phyloP scores from a whole-genome alignment of 2,888 invertebrate species.

The Hirtodrosophila confusa region DNA sequence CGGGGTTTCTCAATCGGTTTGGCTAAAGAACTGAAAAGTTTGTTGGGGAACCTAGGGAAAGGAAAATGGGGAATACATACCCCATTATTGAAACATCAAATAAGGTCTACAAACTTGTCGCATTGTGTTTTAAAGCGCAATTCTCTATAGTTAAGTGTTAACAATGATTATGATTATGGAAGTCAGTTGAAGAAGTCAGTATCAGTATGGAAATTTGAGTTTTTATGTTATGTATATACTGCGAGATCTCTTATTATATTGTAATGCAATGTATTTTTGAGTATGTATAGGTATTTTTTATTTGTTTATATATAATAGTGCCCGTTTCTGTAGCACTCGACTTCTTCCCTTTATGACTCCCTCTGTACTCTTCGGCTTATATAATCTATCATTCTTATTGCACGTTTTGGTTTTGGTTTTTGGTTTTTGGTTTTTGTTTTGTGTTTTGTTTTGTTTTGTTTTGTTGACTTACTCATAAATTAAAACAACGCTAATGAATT shows the following conservation, averaged over 20 bases:
- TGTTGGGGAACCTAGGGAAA: constrained; percentile 12
- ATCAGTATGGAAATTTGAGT: constrained; percentile 56
- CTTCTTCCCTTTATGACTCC: constrained; percentile 41
- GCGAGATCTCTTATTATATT: constrained; percentile 58
- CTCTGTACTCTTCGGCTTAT: constrained; percentile 49
- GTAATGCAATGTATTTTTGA: constrained; percentile 63
- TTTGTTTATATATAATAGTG: constrained; percentile 39
- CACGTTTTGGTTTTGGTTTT: constrained; percentile 25
- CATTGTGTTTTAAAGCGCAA: constrained; percentile 64
- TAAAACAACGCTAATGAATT: constrained; percentile 78
- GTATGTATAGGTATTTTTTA: constrained; percentile 67
- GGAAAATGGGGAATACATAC: background rate
- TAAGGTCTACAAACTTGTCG: constrained; percentile 35
- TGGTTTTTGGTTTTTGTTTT: constrained; percentile 25
- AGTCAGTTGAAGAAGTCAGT: constrained; percentile 55
- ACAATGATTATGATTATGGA: constrained; percentile 79
- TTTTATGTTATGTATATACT: constrained; percentile 46
- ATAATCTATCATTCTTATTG: constrained; percentile 55
- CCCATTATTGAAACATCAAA: constrained; percentile 4
- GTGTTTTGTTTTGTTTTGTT: constrained; percentile 19
- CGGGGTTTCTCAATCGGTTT: constrained; percentile 15
- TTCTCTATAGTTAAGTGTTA: constrained; percentile 77
- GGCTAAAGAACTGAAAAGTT: background rate
- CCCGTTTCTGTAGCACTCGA: constrained; percentile 38
- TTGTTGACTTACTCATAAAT: constrained; percentile 71